Evolutionary conservation across 2,888 invertebrate genomes (phyloP).

Genomic region (Brachyopa scutellaris): DNA sequence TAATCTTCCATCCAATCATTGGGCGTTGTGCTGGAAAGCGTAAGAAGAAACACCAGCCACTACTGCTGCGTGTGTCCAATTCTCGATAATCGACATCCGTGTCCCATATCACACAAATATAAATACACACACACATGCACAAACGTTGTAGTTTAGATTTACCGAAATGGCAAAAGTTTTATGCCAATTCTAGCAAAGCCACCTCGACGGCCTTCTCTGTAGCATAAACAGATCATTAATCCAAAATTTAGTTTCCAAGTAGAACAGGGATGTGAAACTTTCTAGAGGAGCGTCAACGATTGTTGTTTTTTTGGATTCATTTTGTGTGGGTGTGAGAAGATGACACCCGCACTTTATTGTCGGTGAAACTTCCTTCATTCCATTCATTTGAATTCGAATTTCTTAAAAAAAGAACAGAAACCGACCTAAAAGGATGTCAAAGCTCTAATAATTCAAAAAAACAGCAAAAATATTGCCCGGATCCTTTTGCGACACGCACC

Average conservation of each 20-base stretch:
- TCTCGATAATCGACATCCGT: neutral
- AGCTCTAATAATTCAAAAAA: conserved; percentile 16
- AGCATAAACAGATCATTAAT: conserved; percentile 63
- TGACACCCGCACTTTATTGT: neutral
- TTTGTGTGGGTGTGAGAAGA: neutral
- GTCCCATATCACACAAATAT: neutral
- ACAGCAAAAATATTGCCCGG: conserved; percentile 1
- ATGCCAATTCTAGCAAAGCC: conserved; percentile 30
- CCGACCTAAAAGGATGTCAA: neutral
- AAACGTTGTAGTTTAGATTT: conserved; percentile 8
- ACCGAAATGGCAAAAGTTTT: conserved; percentile 49
- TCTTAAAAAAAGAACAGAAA: neutral
- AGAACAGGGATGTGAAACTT: conserved; percentile 25
- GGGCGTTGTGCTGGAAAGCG: neutral
- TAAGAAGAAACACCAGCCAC: neutral
- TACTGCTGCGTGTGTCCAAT: conserved; percentile 4
- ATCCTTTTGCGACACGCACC: neutral
- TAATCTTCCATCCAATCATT: conserved; percentile 49
- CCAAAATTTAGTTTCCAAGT: conserved; percentile 53
- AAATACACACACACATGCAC: neutral
- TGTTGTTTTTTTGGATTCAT: neutral
- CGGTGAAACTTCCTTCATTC: neutral
- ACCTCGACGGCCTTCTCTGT: neutral
- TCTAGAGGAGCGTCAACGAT: neutral
- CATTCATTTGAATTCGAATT: neutral